Evolutionary conservation across 2,113 vertebrate genomes (phyloP), one percentile per base, ranked within the genome.

Genomic region (Myiozetetes cayanensis): DNA sequence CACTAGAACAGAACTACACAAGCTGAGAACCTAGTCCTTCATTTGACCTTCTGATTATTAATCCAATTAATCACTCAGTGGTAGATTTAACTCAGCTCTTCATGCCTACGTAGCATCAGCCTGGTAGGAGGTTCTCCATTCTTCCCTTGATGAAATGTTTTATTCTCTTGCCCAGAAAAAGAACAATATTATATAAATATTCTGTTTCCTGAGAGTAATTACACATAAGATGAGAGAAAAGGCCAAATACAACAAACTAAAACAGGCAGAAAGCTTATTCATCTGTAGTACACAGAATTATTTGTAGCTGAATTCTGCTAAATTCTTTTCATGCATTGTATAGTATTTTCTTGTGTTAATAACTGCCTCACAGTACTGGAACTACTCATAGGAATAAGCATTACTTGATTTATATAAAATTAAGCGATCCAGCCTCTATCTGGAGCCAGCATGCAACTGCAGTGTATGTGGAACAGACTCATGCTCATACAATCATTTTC

Each of bases 11-110:
- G 59, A 91, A 59, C 55, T 70, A 24, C 50, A 59, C n/a, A 91
- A 96, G 31, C 72, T 92, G 47, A 93, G 79, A 90, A 93, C 49
- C 4, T 65, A 74, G 79, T 83, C 75, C 68, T 95, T 77, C 74
- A 74, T 95, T 84, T 94, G 82, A 89, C 82, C 85, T 94, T 88
- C 68, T 76, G 52, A 90, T 93, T 94, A 90, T 93, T 95, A 96
- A 93, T 92, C 87, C 59, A 92, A 90, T 93, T 94, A 97, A 95
- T 93, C 82, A 94, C 85, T 91, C 82, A 37, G 56, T 58, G 41
- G 71, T 96, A 83, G 88, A 78, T 89, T 90, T 94, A 96, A 86
- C 73, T 90, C 72, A 63, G 35, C 78, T 90, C 43, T 70, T 90
- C 61, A 74, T 81, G 79, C 50, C 61, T 93, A 31, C 47, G 47